Conservation (phyloP, 2,888 invertebrate species). For the Cloeon dipterum region DNA sequence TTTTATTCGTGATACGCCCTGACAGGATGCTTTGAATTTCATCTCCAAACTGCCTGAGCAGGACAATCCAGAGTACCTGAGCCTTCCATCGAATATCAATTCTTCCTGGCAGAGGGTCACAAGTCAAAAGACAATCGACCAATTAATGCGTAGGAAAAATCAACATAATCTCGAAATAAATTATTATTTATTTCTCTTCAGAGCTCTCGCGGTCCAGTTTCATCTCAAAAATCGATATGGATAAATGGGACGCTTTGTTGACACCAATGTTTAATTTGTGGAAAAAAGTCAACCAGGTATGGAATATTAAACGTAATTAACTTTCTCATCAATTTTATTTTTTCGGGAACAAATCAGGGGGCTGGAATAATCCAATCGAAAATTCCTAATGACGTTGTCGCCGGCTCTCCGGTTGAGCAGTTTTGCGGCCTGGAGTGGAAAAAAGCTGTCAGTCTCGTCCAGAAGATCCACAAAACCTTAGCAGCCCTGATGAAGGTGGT, state of each 20-base stretch:
- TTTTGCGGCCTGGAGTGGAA: constrained; percentile 39
- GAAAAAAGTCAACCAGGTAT: constrained; percentile 43
- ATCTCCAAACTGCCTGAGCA: constrained; percentile 43
- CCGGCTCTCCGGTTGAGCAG: constrained; percentile 24
- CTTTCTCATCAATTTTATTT: background rate
- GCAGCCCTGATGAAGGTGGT: constrained; percentile 33
- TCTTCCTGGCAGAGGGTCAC: constrained; percentile 57
- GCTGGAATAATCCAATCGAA: constrained; percentile 14
- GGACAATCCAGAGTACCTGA: constrained; percentile 54
- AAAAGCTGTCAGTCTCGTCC: constrained; percentile 31
- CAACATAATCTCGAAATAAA: constrained; percentile 1
- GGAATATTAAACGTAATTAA: background rate
- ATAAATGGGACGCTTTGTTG: constrained; percentile 31
- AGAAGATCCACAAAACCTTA: constrained; percentile 32
- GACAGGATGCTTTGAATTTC: constrained; percentile 41
- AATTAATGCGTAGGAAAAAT: constrained; percentile 27
- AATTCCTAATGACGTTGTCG: constrained; percentile 11
- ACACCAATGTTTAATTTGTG: constrained; percentile 54
- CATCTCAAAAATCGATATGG: constrained; percentile 18
- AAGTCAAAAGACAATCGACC: constrained; percentile 29
- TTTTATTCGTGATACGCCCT: too few species aligned
- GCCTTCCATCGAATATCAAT: constrained; percentile 70
- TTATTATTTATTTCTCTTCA: too few species aligned
- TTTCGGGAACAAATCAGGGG: constrained; percentile 9
- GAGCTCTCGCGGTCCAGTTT: constrained; percentile 4